These are phyloP conservation scores for Pleuronectes platessa DNA, from an alignment of 2,113 vertebrate species.

Conservation along the genomic window DNA sequence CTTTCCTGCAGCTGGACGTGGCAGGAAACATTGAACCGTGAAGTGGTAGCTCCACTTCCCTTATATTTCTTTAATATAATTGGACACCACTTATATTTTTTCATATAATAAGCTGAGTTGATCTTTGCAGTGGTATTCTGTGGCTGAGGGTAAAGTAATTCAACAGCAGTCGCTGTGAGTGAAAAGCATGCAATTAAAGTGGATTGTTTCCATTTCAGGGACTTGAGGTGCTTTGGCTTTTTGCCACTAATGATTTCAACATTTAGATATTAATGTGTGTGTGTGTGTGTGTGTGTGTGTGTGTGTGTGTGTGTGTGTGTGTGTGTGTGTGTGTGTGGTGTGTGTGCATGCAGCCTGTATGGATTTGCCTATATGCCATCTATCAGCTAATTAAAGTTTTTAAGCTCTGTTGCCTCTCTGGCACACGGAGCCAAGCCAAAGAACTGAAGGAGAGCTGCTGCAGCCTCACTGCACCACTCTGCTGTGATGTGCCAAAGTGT, in stretches of 20 bases:
- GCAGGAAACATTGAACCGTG: no score
- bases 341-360: not conserved
- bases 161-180: conserved; percentile 3
- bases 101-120: not conserved
- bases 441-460: conserved; percentile 48
- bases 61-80: not conserved
- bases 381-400: conserved; percentile 60
- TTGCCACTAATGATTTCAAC: conserved; percentile 35
- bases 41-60: no score
- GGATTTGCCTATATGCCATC: conserved; percentile 11
- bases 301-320: conserved; percentile 14
- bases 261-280: conserved; percentile 1
- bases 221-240: conserved; percentile 16
- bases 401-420: conserved; percentile 65
- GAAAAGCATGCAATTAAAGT: conserved; percentile 47
- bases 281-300: conserved; percentile 12
- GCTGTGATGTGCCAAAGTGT: conserved; percentile 42
- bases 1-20: no score
- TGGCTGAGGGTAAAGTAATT: not conserved
- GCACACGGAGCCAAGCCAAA: conserved; percentile 32
- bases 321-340: conserved; percentile 25
- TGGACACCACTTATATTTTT: not conserved
- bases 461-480: conserved; percentile 73
- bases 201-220: conserved; percentile 45
- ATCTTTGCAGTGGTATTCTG: not conserved